Base-by-base conservation (phyloP, 2,797 vertebrate genomes). In the Rhinichthys osculus region DNA sequence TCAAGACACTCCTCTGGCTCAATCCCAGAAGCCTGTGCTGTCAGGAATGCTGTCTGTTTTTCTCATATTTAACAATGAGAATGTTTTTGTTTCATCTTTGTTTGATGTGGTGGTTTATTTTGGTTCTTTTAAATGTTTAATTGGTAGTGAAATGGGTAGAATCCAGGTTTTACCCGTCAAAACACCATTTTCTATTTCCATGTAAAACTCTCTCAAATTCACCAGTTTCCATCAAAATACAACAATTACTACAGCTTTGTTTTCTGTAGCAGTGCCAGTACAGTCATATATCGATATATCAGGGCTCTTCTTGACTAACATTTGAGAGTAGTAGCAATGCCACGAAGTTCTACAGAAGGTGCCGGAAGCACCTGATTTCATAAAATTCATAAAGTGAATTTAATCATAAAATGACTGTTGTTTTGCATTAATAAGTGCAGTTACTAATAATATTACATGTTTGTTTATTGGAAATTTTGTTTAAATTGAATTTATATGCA, bases 11-110 rank as follows among this genome's bases (percentile, higher is more conserved):
- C 10, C 35, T 30, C 35, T 30, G 7, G 70, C 40, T 47, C 59
- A 10, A 50, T 76, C 82, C 71, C 57, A 5, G 42, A 66, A 21
- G 71, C 71, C 57, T 66, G 30, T 19, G 30, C 40, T 64, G 13
- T 83, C 81, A 64, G 71, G 17, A 64, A 17, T 23, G 57, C n/a
- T 23, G 54, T 27, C 57, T 76, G 71, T 50, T 64, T 70, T 73
- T 7, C 70, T 64, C 70, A 1, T n/a, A 47, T 64, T 62, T 73
- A 74, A 35, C 42, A 62, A 47, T 16, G 52, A 7, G 54, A 62
- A 3, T 27, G 38, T 73, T 71, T 27, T 17, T 57, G 14, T 54
- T 30, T 19, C 57, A 9, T 59, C 35, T 71, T 44, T 82, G 16
- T 59, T 82, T 72, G 23, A 81, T 71, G 50, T 30, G 52, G 52